phyloP scores from a whole-genome alignment of 2,113 vertebrate species.

The Nansenia antarctica region DNA sequence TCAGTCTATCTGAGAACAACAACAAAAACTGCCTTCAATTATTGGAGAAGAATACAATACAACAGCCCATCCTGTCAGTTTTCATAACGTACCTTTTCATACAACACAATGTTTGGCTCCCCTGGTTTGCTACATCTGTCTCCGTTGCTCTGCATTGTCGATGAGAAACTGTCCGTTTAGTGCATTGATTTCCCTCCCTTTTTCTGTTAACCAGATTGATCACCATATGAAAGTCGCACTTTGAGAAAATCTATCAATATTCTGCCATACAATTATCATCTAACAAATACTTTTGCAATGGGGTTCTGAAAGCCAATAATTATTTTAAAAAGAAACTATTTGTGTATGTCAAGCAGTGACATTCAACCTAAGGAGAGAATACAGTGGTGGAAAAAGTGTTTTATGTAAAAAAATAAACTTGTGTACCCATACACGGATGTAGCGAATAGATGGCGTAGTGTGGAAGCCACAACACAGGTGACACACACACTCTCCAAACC shows the following conservation, averaged over 20 bases:
- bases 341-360: conserved; percentile 17
- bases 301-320: conserved; percentile 43
- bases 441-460: background rate
- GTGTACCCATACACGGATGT: background rate
- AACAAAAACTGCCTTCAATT: background rate
- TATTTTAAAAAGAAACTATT: conserved; percentile 19
- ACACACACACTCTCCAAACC: conserved; percentile 8
- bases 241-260: conserved; percentile 46
- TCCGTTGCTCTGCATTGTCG: conserved; percentile 48
- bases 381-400: background rate
- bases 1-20: too few relatives aligned
- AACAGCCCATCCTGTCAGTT: background rate
- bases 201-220: conserved; percentile 43
- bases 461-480: background rate
- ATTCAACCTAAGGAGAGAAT: background rate
- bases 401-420: background rate
- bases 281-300: conserved; percentile 27
- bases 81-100: background rate
- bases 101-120: conserved; percentile 9
- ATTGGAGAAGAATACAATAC: too few relatives aligned
- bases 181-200: conserved; percentile 50
- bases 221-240: conserved; percentile 36
- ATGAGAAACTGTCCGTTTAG: conserved; percentile 44
- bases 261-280: conserved; percentile 42
- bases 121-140: conserved; percentile 45